Evolutionary conservation across 2,888 invertebrate genomes (phyloP), one percentile per base, ranked within the genome.

Genomic region (Agrotis clavis): DNA sequence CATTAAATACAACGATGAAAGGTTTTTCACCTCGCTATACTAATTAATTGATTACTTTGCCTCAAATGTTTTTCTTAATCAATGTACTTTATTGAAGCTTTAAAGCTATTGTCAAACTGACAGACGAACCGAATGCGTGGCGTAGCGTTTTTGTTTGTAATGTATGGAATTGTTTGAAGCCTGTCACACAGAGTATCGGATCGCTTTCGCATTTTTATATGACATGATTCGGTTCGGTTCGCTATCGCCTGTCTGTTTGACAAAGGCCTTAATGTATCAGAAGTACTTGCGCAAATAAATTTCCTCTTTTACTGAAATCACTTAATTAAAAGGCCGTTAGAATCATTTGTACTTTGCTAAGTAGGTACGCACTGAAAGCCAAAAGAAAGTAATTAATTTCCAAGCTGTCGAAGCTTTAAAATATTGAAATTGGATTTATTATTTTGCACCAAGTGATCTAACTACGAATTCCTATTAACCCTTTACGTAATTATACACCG

Each of bases 381-480:
- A 70, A 75, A 74, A 72, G 65, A 74, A 80, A 76, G 54, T 71
- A 83, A 85, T 80, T 79, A 82, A 81, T 82, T 79, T 72, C 25
- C 75, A 71, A 79, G 82, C 74, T 69, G 71, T 60, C 61, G 64
- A 72, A 69, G 54, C 68, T 60, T 77, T 25, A n/a, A 61, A 82
- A 79, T 63, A 77, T 67, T 71, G 48, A 5, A 53, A 71, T 61
- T 68, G 57, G 53, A 63, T 73, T 59, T 67, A 53, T 61, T 54
- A 63, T 75, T 57, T 59, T 59, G n/a, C 3, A 41, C 41, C 21
- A 67, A 74, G 65, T 16, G 11, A 47, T 61, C 53, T 41, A 56
- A 18, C 2, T 30, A 47, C 19, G n/a, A 56, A 67, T 61, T 74
- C 25, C 30, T 56, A 67, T 67, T 56, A 56, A 50, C n/a, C 61